A percentile compares a stretch with the other conserved stretches of the same genome.
phyloP scores from a whole-genome alignment of 2,888 invertebrate species.

The Andrena bucephala region DNA sequence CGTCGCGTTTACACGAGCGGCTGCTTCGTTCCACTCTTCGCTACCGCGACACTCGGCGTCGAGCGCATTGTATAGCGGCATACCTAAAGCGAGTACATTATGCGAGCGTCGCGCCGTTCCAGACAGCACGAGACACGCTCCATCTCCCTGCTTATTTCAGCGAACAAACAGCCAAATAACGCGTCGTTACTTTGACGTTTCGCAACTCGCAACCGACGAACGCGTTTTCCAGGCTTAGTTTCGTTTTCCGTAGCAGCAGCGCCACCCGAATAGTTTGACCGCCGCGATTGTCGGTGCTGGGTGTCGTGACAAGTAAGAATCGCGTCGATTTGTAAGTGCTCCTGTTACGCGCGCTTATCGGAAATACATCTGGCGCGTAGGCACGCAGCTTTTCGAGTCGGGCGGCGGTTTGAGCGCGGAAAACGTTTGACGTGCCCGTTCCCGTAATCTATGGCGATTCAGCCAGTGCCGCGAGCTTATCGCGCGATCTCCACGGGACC shows the following conservation, averaged over 20 bases:
- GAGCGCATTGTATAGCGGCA: constrained; percentile 74
- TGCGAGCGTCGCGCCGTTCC: constrained; percentile 54
- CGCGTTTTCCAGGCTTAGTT: not conserved
- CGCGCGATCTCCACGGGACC: constrained; percentile 36
- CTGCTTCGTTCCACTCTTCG: constrained; percentile 53
- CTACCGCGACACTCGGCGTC: constrained; percentile 59
- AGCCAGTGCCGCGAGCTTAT: constrained; percentile 37
- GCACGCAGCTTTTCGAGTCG: constrained; percentile 26
- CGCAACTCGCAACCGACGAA: not conserved
- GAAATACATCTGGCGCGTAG: constrained; percentile 33
- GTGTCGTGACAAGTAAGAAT: constrained; percentile 26
- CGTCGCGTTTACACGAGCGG: constrained; percentile 69
- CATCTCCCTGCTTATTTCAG: constrained; percentile 29
- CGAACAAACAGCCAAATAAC: constrained; percentile 13
- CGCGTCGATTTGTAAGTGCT: constrained; percentile 41
- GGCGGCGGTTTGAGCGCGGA: constrained; percentile 9
- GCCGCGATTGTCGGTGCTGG: not conserved
- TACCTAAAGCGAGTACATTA: constrained; percentile 69
- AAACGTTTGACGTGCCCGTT: constrained; percentile 44
- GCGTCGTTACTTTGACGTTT: constrained; percentile 2
- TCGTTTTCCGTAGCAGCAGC: not conserved
- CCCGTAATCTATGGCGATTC: constrained; percentile 44
- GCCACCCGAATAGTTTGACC: not conserved
- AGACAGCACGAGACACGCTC: constrained; percentile 38
- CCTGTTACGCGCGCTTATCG: constrained; percentile 46